Base-by-base conservation (phyloP, 2,888 invertebrate genomes). In the Leptogaster cylindrica region DNA sequence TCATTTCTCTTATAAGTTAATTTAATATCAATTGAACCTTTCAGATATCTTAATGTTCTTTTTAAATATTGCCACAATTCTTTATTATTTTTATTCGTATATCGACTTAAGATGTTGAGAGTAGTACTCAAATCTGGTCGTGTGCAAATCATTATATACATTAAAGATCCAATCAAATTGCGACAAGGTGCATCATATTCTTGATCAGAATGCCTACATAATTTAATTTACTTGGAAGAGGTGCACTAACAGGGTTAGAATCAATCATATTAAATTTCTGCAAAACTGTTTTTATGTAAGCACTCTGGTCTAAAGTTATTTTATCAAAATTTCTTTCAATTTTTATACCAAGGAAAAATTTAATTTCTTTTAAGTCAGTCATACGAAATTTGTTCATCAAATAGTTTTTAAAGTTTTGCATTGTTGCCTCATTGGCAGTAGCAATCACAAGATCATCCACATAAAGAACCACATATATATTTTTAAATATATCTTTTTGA, bases 211-310 rank as follows among this genome's bases (percentile, higher is more conserved):
- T 74, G 72, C 16, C 71, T 50, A 46, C 48, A 67, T 71, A 73
- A 66, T 75, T 48, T 70, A 74, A 55, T 70, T 70, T 74, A 50
- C 31, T 65, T 63, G 68, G 64, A 10, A 74, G 69, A 31, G 74
- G 74, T n/a, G 73, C 73, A 66, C 44, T 64, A 8, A 69, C 69
- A 12, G 70, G 3, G 8, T 73, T 72, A 68, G 72, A 74, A 51
- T 72, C 63, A 67, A 12, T 12, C 74, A 74, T 75, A 67, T 73
- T 70, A 71, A 71, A 73, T 70, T 73, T 74, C 18, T 63, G 63
- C 70, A 74, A 70, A 20, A 75, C 55, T 20, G 33, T 67, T n/a
- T n/a, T n/a, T n/a, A n/a, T n/a, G n/a, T n/a, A n/a, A n/a, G n/a
- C n/a, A n/a, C n/a, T n/a, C n/a, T n/a, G n/a, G n/a, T n/a, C n/a